Conservation (phyloP, 1,140 invertebrate species). For the Drosophila albomicans region DNA sequence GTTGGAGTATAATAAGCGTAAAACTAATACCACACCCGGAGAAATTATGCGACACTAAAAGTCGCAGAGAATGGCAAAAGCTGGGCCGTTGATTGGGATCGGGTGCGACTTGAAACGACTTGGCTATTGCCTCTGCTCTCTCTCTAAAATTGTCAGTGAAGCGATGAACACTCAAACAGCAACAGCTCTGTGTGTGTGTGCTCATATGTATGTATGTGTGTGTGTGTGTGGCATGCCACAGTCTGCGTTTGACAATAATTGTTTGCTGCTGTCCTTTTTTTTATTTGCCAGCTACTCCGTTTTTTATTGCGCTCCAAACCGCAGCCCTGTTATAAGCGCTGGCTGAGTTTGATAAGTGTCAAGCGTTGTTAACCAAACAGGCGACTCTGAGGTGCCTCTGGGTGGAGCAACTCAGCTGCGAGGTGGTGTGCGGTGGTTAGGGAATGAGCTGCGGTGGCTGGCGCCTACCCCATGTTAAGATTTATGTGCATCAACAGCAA, state of each 20-base stretch:
- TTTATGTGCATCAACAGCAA: slow-evolving; percentile 66
- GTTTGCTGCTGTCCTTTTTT: slow-evolving; percentile 65
- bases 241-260: slow-evolving; percentile 77
- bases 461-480: slow-evolving; percentile 42
- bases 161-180: not conserved
- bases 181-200: not conserved
- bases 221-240: slow-evolving; percentile 20
- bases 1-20: slow-evolving; percentile 62
- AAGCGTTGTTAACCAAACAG: slow-evolving; percentile 55
- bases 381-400: slow-evolving; percentile 24
- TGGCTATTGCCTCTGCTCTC: slow-evolving; percentile 18
- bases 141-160: slow-evolving; percentile 43
- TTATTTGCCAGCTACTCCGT: slow-evolving; percentile 54
- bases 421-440: not conserved
- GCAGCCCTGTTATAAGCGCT: slow-evolving; percentile 49
- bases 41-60: slow-evolving; percentile 70
- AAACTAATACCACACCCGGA: slow-evolving; percentile 50
- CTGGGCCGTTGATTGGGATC: not conserved
- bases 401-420: not conserved
- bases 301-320: slow-evolving; percentile 55
- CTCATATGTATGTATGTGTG: not conserved
- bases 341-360: slow-evolving; percentile 53
- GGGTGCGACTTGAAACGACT: slow-evolving; percentile 3
- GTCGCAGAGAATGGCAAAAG: not conserved
- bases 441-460: not conserved